Conservation (phyloP, 2,797 vertebrate genomes). For the Pteronotus mesoamericanus region DNA sequence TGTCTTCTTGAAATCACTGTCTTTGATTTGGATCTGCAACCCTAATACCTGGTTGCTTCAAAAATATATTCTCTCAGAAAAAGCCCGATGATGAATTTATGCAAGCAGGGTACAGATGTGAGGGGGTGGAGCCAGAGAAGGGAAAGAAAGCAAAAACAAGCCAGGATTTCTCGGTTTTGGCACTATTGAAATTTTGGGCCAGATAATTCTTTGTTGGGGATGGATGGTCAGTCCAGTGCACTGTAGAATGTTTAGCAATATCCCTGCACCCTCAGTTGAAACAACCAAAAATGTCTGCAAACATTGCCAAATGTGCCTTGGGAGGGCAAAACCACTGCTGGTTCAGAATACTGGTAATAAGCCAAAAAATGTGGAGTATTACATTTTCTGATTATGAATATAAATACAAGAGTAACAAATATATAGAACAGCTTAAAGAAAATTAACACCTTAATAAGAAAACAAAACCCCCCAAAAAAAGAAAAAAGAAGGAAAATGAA, state of each 20-base stretch:
- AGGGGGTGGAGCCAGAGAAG: not conserved
- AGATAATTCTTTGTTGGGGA: not conserved
- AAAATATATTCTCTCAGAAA: not conserved
- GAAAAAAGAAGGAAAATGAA: not conserved
- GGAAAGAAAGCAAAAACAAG: not conserved
- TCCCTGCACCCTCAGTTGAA: not conserved
- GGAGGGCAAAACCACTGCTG: not conserved
- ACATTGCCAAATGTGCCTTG: not conserved
- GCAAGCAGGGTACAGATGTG: not conserved
- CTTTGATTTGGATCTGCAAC: constrained; percentile 21
- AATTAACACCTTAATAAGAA: not conserved
- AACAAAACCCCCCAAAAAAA: too few species aligned
- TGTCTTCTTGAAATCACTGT: not conserved
- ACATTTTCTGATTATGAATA: not conserved
- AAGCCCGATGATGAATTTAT: not conserved
- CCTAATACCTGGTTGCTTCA: not conserved
- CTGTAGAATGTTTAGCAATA: not conserved
- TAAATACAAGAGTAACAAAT: not conserved
- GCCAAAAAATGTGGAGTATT: not conserved
- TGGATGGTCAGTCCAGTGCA: not conserved
- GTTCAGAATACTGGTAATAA: not conserved
- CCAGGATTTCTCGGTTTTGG: not conserved
- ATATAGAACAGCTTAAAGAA: not conserved
- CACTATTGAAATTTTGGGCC: not conserved
- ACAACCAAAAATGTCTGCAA: not conserved